Evolutionary conservation across 1,140 invertebrate species (phyloP).

Genomic region (Camponotus floridanus): DNA sequence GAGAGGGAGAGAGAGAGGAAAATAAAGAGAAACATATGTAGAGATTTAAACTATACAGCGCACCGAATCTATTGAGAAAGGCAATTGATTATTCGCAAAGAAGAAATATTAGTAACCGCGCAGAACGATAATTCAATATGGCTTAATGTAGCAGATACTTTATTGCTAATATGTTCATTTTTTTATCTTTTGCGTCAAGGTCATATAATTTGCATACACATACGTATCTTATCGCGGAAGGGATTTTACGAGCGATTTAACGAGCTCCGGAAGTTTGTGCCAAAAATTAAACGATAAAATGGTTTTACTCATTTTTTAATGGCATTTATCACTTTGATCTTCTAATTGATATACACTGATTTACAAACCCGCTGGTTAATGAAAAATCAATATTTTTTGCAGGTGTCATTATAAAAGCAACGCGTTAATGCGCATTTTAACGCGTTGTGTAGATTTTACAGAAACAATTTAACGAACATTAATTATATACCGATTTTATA

Average conservation of each 20-base stretch:
- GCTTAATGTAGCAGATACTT: conserved; percentile 65
- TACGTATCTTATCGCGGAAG: conserved; percentile 25
- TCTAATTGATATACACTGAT: conserved; percentile 38
- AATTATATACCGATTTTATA: conserved; percentile 62
- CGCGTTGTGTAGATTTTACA: conserved; percentile 53
- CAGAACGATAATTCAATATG: conserved; percentile 65
- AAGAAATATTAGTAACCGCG: conserved; percentile 70
- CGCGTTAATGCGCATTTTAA: conserved; percentile 45
- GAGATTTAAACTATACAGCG: conserved; percentile 43
- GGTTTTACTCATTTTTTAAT: conserved; percentile 38
- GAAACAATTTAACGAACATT: conserved; percentile 70
- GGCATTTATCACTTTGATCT: conserved; percentile 17
- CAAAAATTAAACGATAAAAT: conserved; percentile 30
- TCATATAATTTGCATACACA: conserved; percentile 57
- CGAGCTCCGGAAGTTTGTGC: neutral
- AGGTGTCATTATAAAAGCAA: conserved; percentile 38
- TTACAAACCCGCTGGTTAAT: conserved; percentile 43
- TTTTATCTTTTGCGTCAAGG: conserved; percentile 57
- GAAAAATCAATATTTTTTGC: conserved; percentile 56
- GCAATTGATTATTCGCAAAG: conserved; percentile 67
- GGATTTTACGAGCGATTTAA: conserved; percentile 37
- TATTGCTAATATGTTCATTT: conserved; percentile 69
- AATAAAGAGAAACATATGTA: neutral
- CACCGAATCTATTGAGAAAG: conserved; percentile 23
- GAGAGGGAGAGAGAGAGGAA: no score